Evolutionary conservation across 2,113 vertebrate genomes (phyloP).

Genomic region (Psittacara wagleri): DNA sequence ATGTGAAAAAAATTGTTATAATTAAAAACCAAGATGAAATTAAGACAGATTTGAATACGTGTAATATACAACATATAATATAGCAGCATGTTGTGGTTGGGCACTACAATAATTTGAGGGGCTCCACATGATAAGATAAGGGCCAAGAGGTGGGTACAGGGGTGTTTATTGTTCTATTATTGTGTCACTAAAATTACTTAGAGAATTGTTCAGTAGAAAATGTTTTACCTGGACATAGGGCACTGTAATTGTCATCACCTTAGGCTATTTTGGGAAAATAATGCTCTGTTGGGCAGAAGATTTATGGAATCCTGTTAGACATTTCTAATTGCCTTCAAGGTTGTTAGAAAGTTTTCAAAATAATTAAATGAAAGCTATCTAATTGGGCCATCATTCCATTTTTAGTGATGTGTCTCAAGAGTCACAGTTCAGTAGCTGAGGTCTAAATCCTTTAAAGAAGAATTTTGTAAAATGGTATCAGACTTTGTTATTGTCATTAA

Average conservation of each 20-base stretch:
- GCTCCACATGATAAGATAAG: neutral
- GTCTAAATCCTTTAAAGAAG: neutral
- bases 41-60: neutral
- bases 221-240: neutral
- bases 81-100: fast-evolving
- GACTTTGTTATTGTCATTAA: neutral
- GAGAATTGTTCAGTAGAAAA: neutral
- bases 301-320: neutral
- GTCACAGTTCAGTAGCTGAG: neutral
- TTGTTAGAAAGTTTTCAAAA: neutral
- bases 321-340: neutral
- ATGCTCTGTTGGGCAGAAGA: neutral
- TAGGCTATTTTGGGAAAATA: neutral
- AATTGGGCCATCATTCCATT: neutral
- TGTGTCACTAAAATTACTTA: neutral
- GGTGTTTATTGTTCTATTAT: neutral
- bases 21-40: neutral
- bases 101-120: neutral
- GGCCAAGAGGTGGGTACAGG: neutral
- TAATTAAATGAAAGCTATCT: neutral
- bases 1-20: neutral
- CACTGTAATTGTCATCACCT: neutral
- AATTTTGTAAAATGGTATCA: neutral
- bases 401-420: neutral
- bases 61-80: neutral